phyloP scores from a whole-genome alignment of 2,888 invertebrate genomes.

The Temnothorax ravouxi region DNA sequence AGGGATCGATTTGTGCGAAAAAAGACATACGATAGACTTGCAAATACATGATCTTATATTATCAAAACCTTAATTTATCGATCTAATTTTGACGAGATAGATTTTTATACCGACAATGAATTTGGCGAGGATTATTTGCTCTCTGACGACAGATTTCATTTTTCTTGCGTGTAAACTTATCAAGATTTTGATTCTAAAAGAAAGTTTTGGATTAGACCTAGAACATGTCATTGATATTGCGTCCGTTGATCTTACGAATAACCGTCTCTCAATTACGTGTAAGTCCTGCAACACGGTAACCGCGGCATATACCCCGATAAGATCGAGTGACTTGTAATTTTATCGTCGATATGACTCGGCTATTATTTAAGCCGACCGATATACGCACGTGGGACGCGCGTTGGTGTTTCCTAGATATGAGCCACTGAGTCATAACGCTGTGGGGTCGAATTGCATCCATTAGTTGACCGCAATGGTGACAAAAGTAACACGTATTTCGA shows the following conservation, averaged over 20 bases:
- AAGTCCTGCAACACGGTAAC: background rate
- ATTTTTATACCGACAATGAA: background rate
- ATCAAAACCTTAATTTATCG: background rate
- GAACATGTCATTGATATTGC: background rate
- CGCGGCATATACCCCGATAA: background rate
- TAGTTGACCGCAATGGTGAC: background rate
- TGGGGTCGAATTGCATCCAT: conserved; percentile 11
- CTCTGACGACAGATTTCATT: background rate
- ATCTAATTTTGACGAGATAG: background rate
- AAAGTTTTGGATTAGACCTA: no score
- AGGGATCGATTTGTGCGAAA: background rate
- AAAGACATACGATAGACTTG: background rate
- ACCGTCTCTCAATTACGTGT: background rate
- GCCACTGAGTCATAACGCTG: conserved; percentile 41
- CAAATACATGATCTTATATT: background rate
- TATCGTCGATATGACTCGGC: background rate
- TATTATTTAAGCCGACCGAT: conserved; percentile 20
- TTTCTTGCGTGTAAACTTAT: background rate
- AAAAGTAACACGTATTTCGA: conserved; percentile 29
- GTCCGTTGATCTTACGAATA: background rate
- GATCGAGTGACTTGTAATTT: conserved; percentile 19
- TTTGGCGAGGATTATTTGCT: background rate
- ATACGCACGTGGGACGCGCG: background rate
- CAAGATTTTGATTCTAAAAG: background rate
- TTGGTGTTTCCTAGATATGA: conserved; percentile 39